Conservation (phyloP, 2,113 vertebrate genomes). For the Mellivora capensis region DNA sequence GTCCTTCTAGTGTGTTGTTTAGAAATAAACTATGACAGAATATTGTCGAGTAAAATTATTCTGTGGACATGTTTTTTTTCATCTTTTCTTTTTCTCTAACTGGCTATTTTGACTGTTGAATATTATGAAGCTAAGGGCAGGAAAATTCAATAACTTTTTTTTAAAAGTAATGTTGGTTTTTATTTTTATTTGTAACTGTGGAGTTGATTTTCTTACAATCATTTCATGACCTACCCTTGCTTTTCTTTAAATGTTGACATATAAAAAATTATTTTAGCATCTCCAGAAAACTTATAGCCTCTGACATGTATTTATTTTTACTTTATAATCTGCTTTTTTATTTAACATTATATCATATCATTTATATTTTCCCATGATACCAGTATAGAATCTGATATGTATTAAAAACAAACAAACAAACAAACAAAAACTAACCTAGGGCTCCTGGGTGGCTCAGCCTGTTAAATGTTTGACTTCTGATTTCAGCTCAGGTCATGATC, state of each 20-base stretch:
- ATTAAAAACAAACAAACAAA: no score
- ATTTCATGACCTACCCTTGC: neutral
- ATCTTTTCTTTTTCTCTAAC: neutral
- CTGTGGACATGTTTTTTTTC: neutral
- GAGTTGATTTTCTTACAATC: neutral
- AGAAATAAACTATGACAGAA: neutral
- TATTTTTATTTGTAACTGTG: neutral
- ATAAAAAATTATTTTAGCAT: neutral
- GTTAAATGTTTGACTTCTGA: neutral
- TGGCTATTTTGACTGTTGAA: neutral
- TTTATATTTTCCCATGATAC: no score
- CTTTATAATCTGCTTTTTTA: no score
- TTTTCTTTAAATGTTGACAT: neutral
- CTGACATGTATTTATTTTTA: neutral
- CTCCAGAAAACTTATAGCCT: neutral
- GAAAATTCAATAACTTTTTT: neutral
- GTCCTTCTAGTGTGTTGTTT: neutral
- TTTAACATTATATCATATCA: no score
- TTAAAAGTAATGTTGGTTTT: neutral
- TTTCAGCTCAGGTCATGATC: neutral
- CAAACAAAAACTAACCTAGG: neutral
- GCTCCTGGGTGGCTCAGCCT: neutral
- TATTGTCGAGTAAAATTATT: neutral
- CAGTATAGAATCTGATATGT: neutral
- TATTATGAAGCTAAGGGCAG: neutral